Conservation (phyloP, 2,113 vertebrate genomes). For the Forbesichthys papilliferus region DNA sequence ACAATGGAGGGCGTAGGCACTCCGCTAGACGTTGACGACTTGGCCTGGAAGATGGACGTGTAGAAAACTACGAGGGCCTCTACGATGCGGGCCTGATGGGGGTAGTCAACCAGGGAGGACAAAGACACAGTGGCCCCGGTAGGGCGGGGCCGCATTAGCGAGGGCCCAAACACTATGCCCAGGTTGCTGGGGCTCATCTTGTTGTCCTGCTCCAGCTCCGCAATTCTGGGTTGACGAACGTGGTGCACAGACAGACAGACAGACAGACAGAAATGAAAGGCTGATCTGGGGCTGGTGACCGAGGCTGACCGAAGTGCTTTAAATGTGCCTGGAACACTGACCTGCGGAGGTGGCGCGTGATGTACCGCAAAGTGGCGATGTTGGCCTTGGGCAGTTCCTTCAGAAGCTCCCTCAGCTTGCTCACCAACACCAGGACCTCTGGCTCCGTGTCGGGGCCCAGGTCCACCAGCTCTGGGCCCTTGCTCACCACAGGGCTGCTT, state of each 20-base stretch:
- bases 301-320: too few species aligned
- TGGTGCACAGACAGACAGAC: neutral
- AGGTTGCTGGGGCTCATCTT: slow-evolving; percentile 96
- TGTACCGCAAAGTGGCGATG: slow-evolving; percentile 82
- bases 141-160: slow-evolving; percentile 92
- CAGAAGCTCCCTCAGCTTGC: slow-evolving; percentile 82
- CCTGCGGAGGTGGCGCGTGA: slow-evolving; percentile 87
- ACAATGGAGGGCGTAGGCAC: slow-evolving; percentile 31
- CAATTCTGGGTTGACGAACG: slow-evolving; percentile 78
- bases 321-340: slow-evolving; percentile 52
- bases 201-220: slow-evolving; percentile 91
- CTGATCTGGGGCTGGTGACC: neutral
- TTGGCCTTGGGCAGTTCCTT: slow-evolving; percentile 83
- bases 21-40: slow-evolving; percentile 35
- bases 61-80: slow-evolving; percentile 92
- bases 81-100: slow-evolving; percentile 91
- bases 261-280: neutral
- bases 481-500: slow-evolving; percentile 12
- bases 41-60: slow-evolving; percentile 75
- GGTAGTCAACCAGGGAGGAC: slow-evolving; percentile 96
- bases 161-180: slow-evolving; percentile 95
- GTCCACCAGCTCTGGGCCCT: slow-evolving; percentile 75
- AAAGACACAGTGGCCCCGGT: slow-evolving; percentile 91
- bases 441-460: slow-evolving; percentile 73
- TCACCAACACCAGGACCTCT: slow-evolving; percentile 75